Base-by-base conservation (phyloP, 2,113 vertebrate genomes). In the Prunella fulvescens region DNA sequence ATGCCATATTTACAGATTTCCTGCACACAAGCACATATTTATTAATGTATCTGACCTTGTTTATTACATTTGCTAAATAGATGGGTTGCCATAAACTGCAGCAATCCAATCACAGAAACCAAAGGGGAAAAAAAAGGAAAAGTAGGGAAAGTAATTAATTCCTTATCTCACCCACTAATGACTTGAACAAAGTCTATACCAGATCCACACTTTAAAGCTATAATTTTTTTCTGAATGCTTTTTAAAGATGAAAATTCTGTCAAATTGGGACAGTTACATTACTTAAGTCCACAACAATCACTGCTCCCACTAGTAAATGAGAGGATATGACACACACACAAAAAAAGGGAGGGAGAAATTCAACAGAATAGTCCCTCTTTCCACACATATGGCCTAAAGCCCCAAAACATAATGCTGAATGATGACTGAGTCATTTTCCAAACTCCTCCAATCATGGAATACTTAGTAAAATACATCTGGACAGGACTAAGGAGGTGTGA, bases 191-290 rank as follows among this genome's bases (percentile, higher is more conserved):
- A 71, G 88, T 57, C 44, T 56, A 72, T 47, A 85, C 53, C 53
- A 72, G 45, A 80, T 28, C 25, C 19, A 0, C 31, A 79, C 44
- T 82, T 58, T 29, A 90, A 47, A 79, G 24, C 10, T 60, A 44
- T 28, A 13, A 40, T 80, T 88, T 85, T 85, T 85, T 77, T 53
- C 82, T 77, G n/a, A 96, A 69, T 3, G 4, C 64, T 83, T 95
- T 90, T 85, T 69, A 80, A 86, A 92, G 37, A 53, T 70, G n/a
- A 73, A 94, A 93, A n/a, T 61, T 86, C 66, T 45, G 40, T 65
- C 28, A 12, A 45, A 19, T 45, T 50, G 35, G 23, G n/a, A 61
- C 61, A 90, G 65, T 54, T 28, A 39, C 11, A 42, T 65, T 57
- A 72, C 12, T 66, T n/a, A 48, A 25, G 53, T 61, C 25, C 86